phyloP scores from a whole-genome alignment of 2,888 invertebrate genomes.

The Gymnosoma rotundatum region DNA sequence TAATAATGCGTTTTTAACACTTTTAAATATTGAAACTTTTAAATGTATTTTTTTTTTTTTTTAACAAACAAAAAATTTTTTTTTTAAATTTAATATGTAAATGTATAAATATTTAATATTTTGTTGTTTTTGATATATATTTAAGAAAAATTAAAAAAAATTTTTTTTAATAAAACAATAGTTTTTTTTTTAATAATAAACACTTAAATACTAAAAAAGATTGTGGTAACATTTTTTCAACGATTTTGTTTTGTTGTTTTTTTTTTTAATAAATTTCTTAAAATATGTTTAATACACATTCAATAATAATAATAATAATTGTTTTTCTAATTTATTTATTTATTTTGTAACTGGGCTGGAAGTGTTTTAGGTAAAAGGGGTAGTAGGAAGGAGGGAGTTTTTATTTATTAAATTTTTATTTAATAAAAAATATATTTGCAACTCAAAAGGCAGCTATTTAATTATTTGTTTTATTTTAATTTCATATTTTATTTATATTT shows the following conservation, averaged over 20 bases:
- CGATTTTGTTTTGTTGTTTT: conserved; percentile 44
- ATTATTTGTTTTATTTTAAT: conserved; percentile 5
- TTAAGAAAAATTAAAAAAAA: conserved; percentile 35
- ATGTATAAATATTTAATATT: conserved; percentile 59
- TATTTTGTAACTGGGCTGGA: conserved; percentile 56
- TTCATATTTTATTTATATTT: conserved; percentile 1
- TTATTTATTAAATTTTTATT: conserved; percentile 35
- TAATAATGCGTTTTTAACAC: conserved; percentile 69
- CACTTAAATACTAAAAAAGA: conserved; percentile 59
- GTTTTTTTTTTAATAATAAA: conserved; percentile 47
- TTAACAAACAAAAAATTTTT: conserved; percentile 60
- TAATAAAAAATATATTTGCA: conserved; percentile 56
- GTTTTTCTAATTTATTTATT: conserved; percentile 49
- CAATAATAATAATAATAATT: conserved; percentile 37
- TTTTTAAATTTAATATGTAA: conserved; percentile 50
- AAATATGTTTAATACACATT: conserved; percentile 40
- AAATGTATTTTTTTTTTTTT: conserved; percentile 57
- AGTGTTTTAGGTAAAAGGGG: conserved; percentile 44
- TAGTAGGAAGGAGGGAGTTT: conserved; percentile 43
- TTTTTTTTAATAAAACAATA: conserved; percentile 47
- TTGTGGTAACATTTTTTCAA: conserved; percentile 61
- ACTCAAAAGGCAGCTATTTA: conserved; percentile 65
- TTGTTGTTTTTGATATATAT: conserved; percentile 21
- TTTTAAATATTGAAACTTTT: conserved; percentile 64
- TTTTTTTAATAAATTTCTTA: conserved; percentile 28